Conservation (phyloP, 2,888 invertebrate genomes). For the Julus scandinavius region DNA sequence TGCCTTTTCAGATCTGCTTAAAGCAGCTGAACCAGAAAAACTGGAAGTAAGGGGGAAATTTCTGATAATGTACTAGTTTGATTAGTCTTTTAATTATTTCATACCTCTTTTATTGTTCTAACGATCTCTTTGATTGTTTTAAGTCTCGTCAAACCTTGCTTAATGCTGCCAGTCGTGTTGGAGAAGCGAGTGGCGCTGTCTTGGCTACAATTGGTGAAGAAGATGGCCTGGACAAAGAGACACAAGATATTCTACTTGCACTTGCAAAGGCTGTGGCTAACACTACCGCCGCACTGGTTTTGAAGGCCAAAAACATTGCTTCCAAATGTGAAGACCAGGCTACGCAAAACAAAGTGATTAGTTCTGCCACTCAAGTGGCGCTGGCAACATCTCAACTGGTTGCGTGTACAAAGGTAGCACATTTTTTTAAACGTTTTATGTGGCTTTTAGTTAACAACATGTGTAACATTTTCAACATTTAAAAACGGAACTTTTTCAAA, state of each 20-base stretch:
- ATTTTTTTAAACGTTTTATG: not conserved
- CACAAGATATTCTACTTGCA: constrained; percentile 85
- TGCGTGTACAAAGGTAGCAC: constrained; percentile 83
- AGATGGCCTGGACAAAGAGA: constrained; percentile 70
- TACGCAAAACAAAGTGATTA: constrained; percentile 87
- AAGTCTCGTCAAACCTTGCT: constrained; percentile 91
- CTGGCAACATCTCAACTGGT: constrained; percentile 97
- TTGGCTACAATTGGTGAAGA: constrained; percentile 93
- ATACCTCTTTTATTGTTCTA: not conserved
- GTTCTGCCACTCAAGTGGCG: constrained; percentile 96
- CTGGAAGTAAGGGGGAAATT: constrained; percentile 74
- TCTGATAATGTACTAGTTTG: not conserved
- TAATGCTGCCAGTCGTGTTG: constrained; percentile 94
- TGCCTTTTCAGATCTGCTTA: constrained; percentile 90
- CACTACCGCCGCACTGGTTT: constrained; percentile 94
- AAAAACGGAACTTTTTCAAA: no score
- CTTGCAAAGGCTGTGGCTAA: constrained; percentile 98
- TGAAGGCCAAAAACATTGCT: constrained; percentile 96
- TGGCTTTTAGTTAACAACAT: not conserved
- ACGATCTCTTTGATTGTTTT: constrained; percentile 53
- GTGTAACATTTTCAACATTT: no score
- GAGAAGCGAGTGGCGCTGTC: constrained; percentile 95
- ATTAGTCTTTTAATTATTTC: not conserved
- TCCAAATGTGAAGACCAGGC: constrained; percentile 83
- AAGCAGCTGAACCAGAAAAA: constrained; percentile 94